phyloP scores from a whole-genome alignment of 2,113 vertebrate species.

The Romanogobio albipinnatus region DNA sequence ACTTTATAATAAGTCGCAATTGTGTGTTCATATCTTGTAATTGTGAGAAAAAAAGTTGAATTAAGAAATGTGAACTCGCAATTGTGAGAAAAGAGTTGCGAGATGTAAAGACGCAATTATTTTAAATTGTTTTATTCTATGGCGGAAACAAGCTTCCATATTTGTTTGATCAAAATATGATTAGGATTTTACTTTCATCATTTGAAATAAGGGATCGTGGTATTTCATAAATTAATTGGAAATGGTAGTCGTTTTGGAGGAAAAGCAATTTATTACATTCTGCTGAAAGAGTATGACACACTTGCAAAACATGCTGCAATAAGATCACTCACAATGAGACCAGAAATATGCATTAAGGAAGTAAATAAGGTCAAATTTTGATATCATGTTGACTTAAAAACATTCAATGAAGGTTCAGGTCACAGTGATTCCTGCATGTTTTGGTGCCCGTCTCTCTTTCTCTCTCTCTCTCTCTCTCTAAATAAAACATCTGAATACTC shows the following conservation, averaged over 20 bases:
- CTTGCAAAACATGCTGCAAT: too few relatives aligned
- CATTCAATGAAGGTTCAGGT: background rate
- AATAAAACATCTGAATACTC: constrained; percentile 60
- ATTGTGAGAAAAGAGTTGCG: too few relatives aligned
- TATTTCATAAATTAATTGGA: background rate
- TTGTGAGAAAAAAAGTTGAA: too few relatives aligned
- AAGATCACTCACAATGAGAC: background rate
- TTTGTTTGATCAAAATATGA: too few relatives aligned
- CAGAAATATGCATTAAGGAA: background rate
- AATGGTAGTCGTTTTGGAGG: background rate
- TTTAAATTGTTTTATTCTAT: too few relatives aligned
- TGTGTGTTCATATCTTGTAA: too few relatives aligned
- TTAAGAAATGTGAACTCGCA: too few relatives aligned
- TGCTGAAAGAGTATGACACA: background rate
- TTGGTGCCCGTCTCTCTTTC: background rate
- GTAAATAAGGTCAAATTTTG: background rate
- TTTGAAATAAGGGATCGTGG: background rate
- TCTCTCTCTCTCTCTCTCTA: constrained; percentile 7
- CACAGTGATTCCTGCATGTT: background rate
- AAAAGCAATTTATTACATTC: background rate
- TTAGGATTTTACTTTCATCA: background rate
- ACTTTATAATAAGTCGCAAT: too few relatives aligned
- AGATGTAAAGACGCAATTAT: too few relatives aligned
- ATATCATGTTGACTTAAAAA: background rate
- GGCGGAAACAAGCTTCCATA: too few relatives aligned